These are phyloP conservation scores for Bambusicola thoracicus DNA, from an alignment of 2,113 vertebrate genomes.

Conservation along the genomic window DNA sequence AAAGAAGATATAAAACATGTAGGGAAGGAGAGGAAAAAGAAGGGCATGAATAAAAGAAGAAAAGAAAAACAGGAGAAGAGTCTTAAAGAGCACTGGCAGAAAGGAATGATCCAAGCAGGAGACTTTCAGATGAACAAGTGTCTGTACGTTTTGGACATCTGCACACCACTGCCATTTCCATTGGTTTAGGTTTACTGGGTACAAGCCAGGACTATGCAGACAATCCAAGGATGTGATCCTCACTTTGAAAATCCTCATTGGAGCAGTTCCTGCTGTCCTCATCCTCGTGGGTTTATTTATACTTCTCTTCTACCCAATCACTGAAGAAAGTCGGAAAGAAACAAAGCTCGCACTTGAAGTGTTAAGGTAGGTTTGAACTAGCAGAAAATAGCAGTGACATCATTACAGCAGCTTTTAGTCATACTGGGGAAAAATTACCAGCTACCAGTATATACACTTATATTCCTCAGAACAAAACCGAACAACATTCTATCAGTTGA, in stretches of 20 bases:
- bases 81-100: background rate
- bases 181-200: conserved; percentile 88
- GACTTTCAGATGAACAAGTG: background rate
- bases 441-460: background rate
- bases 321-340: conserved; percentile 82
- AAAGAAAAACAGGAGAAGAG: background rate
- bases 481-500: background rate
- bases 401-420: background rate
- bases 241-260: conserved; percentile 91
- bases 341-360: conserved; percentile 82
- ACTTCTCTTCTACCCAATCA: conserved; percentile 88
- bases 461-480: background rate
- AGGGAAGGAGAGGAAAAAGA: background rate
- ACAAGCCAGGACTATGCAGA: conserved; percentile 85
- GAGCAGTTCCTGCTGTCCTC: conserved; percentile 88
- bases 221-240: conserved; percentile 86
- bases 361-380: conserved; percentile 80
- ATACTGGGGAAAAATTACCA: background rate
- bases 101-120: background rate
- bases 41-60: background rate
- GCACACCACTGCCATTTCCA: background rate
- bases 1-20: background rate
- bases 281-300: conserved; percentile 88
- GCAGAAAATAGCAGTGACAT: background rate
- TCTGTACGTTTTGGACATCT: background rate